Percentiles rank a stretch among this genome's conserved stretches.
phyloP scores from a whole-genome alignment of 2,113 vertebrate species.

The Ceyx cyanopectus region DNA sequence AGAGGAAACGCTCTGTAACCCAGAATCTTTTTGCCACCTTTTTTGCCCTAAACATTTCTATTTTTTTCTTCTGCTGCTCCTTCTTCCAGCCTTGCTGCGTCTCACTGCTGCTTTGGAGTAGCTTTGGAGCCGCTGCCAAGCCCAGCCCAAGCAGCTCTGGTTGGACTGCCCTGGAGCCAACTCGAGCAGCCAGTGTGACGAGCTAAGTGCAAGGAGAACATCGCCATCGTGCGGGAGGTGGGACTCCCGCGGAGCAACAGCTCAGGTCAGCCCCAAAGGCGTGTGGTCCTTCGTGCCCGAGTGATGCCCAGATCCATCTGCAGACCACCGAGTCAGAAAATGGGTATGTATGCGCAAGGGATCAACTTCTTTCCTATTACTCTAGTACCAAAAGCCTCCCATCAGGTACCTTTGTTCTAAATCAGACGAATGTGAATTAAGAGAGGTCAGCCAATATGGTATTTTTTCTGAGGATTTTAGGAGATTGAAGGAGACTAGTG shows the following conservation, averaged over 20 bases:
- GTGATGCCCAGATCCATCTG: fast-evolving
- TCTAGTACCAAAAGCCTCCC: not conserved
- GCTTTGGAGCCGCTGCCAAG: not conserved
- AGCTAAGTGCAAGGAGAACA: not conserved
- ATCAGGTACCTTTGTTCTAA: not conserved
- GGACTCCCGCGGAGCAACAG: no score
- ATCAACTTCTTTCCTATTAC: not conserved
- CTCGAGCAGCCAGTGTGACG: fast-evolving
- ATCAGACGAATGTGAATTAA: not conserved
- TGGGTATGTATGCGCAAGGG: fast-evolving
- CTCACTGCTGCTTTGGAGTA: not conserved
- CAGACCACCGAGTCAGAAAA: not conserved
- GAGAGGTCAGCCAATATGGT: not conserved
- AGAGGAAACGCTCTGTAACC: not conserved
- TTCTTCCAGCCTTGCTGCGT: not conserved
- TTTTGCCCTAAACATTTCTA: not conserved
- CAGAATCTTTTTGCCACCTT: not conserved
- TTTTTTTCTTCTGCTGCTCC: not conserved
- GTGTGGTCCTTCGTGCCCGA: fast-evolving
- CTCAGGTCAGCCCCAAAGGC: fast-evolving
- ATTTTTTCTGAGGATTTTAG: not conserved
- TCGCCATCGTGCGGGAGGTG: conserved; percentile 57
- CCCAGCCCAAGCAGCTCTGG: not conserved
- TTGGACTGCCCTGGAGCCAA: fast-evolving
- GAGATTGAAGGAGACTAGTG: not conserved